phyloP scores from a whole-genome alignment of 2,888 invertebrate species.

The Thalpophila matura region DNA sequence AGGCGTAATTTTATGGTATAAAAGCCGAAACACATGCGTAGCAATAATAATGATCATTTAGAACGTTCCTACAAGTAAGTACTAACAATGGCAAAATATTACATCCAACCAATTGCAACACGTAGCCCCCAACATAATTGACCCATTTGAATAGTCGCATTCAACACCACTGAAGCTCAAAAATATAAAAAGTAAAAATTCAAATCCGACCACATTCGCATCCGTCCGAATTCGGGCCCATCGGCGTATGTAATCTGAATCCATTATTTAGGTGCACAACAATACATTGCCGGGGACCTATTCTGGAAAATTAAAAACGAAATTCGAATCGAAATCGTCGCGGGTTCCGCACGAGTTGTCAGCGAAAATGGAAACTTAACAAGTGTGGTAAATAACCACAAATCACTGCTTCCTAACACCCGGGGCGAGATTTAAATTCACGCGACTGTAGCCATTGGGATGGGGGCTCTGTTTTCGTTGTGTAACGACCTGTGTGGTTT shows the following conservation, averaged over 20 bases:
- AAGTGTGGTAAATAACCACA: conserved; percentile 90
- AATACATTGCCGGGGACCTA: conserved; percentile 72
- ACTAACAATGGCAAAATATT: conserved; percentile 28
- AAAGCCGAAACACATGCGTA: not conserved
- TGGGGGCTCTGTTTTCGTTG: conserved; percentile 65
- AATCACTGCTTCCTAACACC: conserved; percentile 89
- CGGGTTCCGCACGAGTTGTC: conserved; percentile 84
- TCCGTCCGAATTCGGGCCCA: conserved; percentile 53
- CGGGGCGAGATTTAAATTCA: conserved; percentile 89
- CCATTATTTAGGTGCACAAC: conserved; percentile 67
- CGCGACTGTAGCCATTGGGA: conserved; percentile 79
- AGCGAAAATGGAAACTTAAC: conserved; percentile 88
- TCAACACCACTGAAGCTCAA: conserved; percentile 45
- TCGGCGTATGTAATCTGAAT: conserved; percentile 65
- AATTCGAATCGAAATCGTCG: conserved; percentile 85
- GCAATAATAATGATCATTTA: not conserved
- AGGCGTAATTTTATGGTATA: not conserved
- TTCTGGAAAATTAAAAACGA: conserved; percentile 87
- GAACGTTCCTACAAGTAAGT: no score
- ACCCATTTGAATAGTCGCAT: conserved; percentile 38
- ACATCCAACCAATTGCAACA: conserved; percentile 15
- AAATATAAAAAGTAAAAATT: conserved; percentile 63
- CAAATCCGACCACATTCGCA: conserved; percentile 61
- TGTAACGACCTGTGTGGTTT: conserved; percentile 20
- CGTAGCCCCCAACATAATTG: conserved; percentile 31